Evolutionary conservation across 64 coral and sea anemone genomes (phyloP), one percentile per base, ranked within the genome.

Genomic region (Actinia tenebrosa): DNA sequence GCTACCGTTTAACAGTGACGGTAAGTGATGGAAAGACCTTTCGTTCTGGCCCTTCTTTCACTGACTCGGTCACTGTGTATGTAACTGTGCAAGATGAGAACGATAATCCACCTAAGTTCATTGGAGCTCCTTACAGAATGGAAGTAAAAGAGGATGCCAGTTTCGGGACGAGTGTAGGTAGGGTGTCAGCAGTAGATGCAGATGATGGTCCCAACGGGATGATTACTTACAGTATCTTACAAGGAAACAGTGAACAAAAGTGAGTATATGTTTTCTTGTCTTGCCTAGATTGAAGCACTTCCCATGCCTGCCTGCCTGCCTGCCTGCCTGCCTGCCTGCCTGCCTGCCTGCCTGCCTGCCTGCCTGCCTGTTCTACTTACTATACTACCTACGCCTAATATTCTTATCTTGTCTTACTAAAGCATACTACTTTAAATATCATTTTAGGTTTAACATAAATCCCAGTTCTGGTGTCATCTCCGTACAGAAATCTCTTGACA

Each of bases 91-190:
- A 87, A 27, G 94, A 97, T 77, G 97, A 90, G 55, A 99, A 99
- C 56, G 97, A 99, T 78, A 99, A 99, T 45, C 23, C 83, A 16
- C 97, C 97, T 15, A 19, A 68, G 50, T 98, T 98, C 59, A 64
- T 45, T 3, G 44, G 54, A 11, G 68, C 77, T 16, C 58, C 53
- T 44, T 92, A 86, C 55, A 60, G 20, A 11, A 88, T 94, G 27
- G 42, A 25, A 22, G 83, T 90, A 14, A 71, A 13, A 1, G 93
- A 95, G 78, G 60, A 86, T 52, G 71, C 56, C 16, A 22, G 19
- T 18, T 71, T n/a, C 11, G 72, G 88, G 14, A 56, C 80, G 5
- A 14, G 42, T 20, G 89, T 95, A 56, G 94, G 94, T 8, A 80
- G 16, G 10, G 88, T 99, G 5, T 78, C 16, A 26, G 97, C 97